Conservation (phyloP, 2,888 invertebrate genomes). For the Apomyelois bistriatella region DNA sequence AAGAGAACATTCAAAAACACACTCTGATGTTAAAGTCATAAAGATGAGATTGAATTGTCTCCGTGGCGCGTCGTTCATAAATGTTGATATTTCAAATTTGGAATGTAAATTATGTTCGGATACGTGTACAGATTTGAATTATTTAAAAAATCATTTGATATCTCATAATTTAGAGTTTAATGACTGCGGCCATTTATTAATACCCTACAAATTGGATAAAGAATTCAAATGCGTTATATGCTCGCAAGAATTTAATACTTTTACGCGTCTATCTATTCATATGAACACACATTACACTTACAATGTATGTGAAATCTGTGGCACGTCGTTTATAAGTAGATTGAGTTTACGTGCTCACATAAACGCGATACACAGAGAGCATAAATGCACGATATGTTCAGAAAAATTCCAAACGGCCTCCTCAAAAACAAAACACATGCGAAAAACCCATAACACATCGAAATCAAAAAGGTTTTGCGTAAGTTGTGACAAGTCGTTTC, state of each 20-base stretch:
- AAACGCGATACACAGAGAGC: slow-evolving; percentile 33
- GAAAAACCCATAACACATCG: slow-evolving; percentile 21
- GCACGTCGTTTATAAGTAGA: slow-evolving; percentile 36
- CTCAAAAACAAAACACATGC: slow-evolving; percentile 26
- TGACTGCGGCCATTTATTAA: slow-evolving; percentile 33
- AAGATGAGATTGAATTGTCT: slow-evolving; percentile 29
- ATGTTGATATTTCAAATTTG: slow-evolving; percentile 47
- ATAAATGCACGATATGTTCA: slow-evolving; percentile 40
- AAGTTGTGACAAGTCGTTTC: slow-evolving; percentile 29
- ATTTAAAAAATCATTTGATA: slow-evolving; percentile 36
- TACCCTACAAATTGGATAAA: slow-evolving; percentile 33
- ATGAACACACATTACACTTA: slow-evolving; percentile 34
- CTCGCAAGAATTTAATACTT: slow-evolving; percentile 28
- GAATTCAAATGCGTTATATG: slow-evolving; percentile 19
- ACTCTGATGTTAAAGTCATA: slow-evolving; percentile 29
- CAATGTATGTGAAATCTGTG: slow-evolving; percentile 34
- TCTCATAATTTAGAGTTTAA: slow-evolving; percentile 34
- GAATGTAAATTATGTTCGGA: slow-evolving; percentile 39
- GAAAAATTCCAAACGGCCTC: slow-evolving; percentile 28
- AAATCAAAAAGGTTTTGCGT: slow-evolving; percentile 26
- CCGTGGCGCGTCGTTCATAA: slow-evolving; percentile 33
- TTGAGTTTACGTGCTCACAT: slow-evolving; percentile 40
- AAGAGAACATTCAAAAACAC: slow-evolving; percentile 34
- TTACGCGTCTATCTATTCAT: slow-evolving; percentile 32
- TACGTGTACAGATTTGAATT: slow-evolving; percentile 26